Evolutionary conservation across 2,797 vertebrate genomes (phyloP), one percentile per base, ranked within the genome.

Genomic region (Rhinogobio ventralis): DNA sequence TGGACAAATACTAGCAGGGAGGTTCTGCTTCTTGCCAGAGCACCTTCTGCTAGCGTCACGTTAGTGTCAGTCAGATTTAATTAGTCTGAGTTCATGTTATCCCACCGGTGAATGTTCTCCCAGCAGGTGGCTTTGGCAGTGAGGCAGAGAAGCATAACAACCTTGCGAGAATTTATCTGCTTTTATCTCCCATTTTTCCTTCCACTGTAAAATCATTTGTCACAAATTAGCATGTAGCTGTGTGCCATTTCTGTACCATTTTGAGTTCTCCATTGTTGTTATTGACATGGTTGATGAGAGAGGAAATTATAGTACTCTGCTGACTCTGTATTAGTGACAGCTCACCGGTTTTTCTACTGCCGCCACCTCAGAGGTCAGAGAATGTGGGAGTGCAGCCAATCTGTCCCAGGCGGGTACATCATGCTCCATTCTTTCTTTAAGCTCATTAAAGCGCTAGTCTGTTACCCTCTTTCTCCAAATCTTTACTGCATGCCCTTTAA

Each of bases 401-500:
- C 85, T 88, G 84, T 87, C 82, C 88, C 88, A 90, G 91, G 90
- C 90, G 91, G 92, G 93, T 93, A 91, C 33, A 71, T 45, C 14
- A 4, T 45, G 49, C 30, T 80, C 69, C 57, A 36, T 88, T 90
- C 85, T 79, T 82, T 88, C 89, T 90, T 90, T 91, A 87, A 90
- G 89, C 91, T 93, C 93, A 94, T 94, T 94, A 93, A 93, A 92
- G 90, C 85, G 86, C 88, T 93, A 90, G 92, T 93, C 92, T 93
- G 93, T 92, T 91, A 87, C 86, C 86, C 81, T 71, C 46, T 86
- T 79, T 86, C 85, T 62, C 78, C 78, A 86, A 71, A 55, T 28
- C 86, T 92, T 91, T 93, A 91, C 91, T 73, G 55, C 53, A 85
- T 89, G 86, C 86, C 84, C 74, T 57, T 42, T 81, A 85, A 72